Conservation (phyloP, 2,888 invertebrate species). For the Chorisops tibialis region DNA sequence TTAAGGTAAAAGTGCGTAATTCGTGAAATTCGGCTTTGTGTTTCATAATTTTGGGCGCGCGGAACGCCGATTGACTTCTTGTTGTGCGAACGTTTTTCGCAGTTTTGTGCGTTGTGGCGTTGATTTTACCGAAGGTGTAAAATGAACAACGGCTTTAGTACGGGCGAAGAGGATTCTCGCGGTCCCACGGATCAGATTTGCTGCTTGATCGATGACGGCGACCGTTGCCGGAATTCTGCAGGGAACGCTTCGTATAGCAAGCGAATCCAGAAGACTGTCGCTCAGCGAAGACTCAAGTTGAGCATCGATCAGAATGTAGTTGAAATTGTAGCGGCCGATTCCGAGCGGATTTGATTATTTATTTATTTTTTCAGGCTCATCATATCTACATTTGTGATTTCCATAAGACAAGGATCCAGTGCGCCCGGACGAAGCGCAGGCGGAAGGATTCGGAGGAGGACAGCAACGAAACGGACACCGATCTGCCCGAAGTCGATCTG, state of each 20-base stretch:
- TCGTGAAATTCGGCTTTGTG: too few species aligned
- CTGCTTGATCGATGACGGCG: constrained; percentile 86
- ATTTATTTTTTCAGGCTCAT: constrained; percentile 70
- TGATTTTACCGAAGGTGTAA: not conserved
- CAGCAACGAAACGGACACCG: constrained; percentile 88
- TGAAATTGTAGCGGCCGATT: not conserved
- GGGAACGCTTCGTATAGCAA: constrained; percentile 87
- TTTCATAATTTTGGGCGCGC: not conserved
- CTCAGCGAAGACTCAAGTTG: constrained; percentile 84
- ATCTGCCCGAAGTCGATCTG: constrained; percentile 89
- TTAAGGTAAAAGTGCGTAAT: too few species aligned
- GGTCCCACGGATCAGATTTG: constrained; percentile 87
- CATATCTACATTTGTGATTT: constrained; percentile 96
- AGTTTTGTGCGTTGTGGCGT: not conserved
- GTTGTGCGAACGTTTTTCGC: not conserved
- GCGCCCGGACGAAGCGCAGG: constrained; percentile 86
- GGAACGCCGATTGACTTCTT: not conserved
- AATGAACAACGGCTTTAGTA: constrained; percentile 75
- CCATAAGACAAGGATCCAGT: constrained; percentile 94
- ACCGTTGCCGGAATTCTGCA: constrained; percentile 81
- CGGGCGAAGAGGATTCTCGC: constrained; percentile 86
- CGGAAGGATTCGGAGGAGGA: constrained; percentile 93
- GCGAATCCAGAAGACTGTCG: constrained; percentile 92
- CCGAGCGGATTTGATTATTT: not conserved
- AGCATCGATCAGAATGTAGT: constrained; percentile 73